Conservation (phyloP, 2,888 invertebrate genomes). For the Drosophila melanosoma region DNA sequence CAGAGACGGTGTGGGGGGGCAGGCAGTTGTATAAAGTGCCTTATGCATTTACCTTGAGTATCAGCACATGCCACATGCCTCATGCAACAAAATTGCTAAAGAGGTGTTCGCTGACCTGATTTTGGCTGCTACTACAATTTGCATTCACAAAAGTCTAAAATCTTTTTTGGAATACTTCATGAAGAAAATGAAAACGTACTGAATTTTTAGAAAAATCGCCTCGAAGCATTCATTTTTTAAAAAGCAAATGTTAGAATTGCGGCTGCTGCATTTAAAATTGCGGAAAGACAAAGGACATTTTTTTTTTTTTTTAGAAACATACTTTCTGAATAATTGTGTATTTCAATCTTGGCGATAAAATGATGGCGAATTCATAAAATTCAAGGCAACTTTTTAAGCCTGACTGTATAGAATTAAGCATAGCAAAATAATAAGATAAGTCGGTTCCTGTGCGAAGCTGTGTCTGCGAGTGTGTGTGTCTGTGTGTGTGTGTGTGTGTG, state of each 20-base stretch:
- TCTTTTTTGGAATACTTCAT: background rate
- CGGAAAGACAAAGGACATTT: background rate
- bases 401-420: background rate
- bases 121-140: background rate
- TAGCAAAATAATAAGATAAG: background rate
- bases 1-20: background rate
- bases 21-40: background rate
- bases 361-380: background rate
- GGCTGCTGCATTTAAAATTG: background rate
- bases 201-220: background rate
- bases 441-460: background rate
- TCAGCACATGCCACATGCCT: constrained; percentile 10
- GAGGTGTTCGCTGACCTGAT: background rate
- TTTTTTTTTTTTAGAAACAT: background rate
- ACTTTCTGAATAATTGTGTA: background rate
- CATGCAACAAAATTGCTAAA: constrained; percentile 4
- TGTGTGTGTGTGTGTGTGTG: constrained; percentile 1
- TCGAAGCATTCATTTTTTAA: background rate
- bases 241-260: background rate
- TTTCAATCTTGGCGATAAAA: background rate
- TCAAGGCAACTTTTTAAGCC: background rate
- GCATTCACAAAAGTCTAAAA: background rate
- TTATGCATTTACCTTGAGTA: constrained; percentile 14
- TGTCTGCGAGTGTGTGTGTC: background rate
- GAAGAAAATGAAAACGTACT: background rate